A percentile compares a stretch with the other conserved stretches of the same genome.
These are phyloP conservation scores for Doryteuthis pealeii DNA, from an alignment of 1,140 invertebrate genomes.

Conservation along the genomic window DNA sequence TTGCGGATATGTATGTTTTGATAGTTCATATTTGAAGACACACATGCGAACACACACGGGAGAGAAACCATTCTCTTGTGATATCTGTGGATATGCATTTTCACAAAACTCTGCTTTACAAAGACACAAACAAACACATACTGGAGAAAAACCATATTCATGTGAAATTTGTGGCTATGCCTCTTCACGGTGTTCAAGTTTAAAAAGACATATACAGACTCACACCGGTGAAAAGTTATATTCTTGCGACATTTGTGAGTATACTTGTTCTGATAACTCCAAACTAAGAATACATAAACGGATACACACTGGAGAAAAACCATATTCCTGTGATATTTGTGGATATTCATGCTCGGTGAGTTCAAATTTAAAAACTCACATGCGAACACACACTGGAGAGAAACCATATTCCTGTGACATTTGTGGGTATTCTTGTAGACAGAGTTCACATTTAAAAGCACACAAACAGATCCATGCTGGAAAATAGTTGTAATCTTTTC, in stretches of 20 bases:
- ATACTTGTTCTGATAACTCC: background rate
- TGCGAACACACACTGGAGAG: constrained; percentile 59
- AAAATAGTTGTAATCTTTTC: no score
- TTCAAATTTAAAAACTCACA: background rate
- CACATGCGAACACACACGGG: constrained; percentile 15
- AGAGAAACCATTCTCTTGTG: constrained; percentile 16
- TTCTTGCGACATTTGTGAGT: background rate
- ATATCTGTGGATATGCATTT: constrained; percentile 16
- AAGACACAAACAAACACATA: constrained; percentile 13
- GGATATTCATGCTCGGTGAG: background rate
- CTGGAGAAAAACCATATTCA: constrained; percentile 21
- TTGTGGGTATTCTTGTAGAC: constrained; percentile 30
- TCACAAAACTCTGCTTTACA: constrained; percentile 3
- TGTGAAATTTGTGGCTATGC: constrained; percentile 18
- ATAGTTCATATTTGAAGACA: background rate
- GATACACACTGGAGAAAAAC: background rate
- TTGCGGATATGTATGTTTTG: constrained; percentile 16
- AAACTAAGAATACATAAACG: background rate
- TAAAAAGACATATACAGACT: background rate
- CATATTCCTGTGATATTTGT: background rate
- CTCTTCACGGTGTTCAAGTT: background rate
- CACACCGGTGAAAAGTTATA: background rate
- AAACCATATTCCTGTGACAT: constrained; percentile 58
- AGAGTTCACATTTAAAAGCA: no score
- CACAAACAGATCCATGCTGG: no score